Base-by-base conservation (phyloP, 1,140 invertebrate genomes). In the Subanguina moxae region DNA sequence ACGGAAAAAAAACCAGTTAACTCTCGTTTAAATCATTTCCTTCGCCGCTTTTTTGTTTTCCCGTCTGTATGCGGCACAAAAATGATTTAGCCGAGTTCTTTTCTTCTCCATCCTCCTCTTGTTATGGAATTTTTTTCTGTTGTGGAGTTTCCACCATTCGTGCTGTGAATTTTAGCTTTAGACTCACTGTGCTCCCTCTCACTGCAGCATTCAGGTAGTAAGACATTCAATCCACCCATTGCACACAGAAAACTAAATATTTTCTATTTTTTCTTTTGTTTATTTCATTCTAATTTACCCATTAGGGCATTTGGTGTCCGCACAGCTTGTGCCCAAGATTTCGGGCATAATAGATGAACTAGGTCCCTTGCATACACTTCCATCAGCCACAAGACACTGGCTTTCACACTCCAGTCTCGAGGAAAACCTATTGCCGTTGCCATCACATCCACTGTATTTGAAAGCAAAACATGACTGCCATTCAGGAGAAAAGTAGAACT, bases 371-470 rank as follows among this genome's bases (percentile, higher is more conserved):
- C 58, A 61, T 3, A 61, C 58, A 30, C 58, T 61, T 13, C 58
- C 58, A 61, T 61, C 58, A 3, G 38, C 58, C 27, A 61, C 58
- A 61, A 61, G 58, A 43, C 58, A 61, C 8, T 43, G n/a, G n/a
- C 28, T 5, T 30, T 61, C 58, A 61, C 58, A 61, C n/a, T 61
- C 58, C 8, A 7, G n/a, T 25, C 58, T 30, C 3, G 58, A 61
- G 3, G 58, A 5, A 61, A 61, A 61, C 28, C 38, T 30, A 25
- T 61, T 61, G 3, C 3, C 58, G 27, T 61, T 61, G 3, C 58
- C 58, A 3, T 21, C 58, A 28, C 58, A 61, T 61, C 58, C 58
- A 30, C 19, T 25, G n/a, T 61, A 61, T 43, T 61, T 61, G n/a
- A 61, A 61, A 25, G 58, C 58, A 3, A 61, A 32, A 30, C 58